These are phyloP conservation scores for Pyrgilauda ruficollis DNA, from an alignment of 2,113 vertebrate genomes.

Conservation along the genomic window DNA sequence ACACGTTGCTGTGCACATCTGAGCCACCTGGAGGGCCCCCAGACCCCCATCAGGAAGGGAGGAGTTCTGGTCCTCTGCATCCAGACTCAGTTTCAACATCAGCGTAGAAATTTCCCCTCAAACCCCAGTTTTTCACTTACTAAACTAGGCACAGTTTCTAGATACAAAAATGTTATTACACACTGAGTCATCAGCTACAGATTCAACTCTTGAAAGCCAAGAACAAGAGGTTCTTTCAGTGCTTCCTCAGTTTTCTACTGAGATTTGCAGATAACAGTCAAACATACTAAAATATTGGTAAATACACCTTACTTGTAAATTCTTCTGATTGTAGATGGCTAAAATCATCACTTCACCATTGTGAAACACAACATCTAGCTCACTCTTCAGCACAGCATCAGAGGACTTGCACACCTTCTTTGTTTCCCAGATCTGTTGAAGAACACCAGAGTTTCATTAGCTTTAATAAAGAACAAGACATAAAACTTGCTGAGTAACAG, in stretches of 20 bases:
- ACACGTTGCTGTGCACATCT: neutral
- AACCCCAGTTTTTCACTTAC: neutral
- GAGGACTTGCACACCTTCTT: slow-evolving; percentile 88
- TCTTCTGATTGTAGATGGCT: slow-evolving; percentile 84
- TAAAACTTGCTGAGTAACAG: neutral
- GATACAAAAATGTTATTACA: neutral
- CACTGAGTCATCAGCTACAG: neutral
- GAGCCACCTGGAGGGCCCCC: neutral
- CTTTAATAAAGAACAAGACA: neutral
- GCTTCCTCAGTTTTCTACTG: neutral
- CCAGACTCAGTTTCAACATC: neutral
- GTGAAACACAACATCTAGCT: slow-evolving; percentile 85
- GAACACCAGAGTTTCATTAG: neutral
- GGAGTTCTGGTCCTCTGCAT: neutral
- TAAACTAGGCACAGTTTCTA: neutral
- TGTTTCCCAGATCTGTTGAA: slow-evolving; percentile 89
- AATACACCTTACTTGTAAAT: slow-evolving; percentile 80
- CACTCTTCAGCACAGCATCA: slow-evolving; percentile 84
- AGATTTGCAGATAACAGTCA: neutral
- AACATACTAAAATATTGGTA: neutral
- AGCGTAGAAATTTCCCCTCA: neutral
- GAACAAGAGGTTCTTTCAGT: neutral
- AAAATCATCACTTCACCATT: slow-evolving; percentile 78
- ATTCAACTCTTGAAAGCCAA: neutral
- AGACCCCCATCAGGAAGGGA: neutral